phyloP scores from a whole-genome alignment of 2,113 vertebrate genomes.

The Corvus moneduloides region DNA sequence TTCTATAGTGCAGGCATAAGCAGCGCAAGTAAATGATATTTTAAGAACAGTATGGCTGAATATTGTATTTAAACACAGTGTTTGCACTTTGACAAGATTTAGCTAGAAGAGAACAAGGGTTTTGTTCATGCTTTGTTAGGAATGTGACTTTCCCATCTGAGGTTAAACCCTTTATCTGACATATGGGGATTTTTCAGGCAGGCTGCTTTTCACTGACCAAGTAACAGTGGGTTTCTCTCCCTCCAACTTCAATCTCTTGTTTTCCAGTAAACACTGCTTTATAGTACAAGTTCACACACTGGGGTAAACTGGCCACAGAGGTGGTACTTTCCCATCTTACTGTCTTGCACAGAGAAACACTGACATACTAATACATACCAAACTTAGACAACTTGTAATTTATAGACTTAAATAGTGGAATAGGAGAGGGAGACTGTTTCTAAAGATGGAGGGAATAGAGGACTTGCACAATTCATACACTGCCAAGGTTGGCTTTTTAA shows the following conservation, averaged over 20 bases:
- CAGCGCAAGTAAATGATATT: conserved; percentile 69
- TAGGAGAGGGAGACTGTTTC: conserved; percentile 44
- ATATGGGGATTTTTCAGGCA: conserved; percentile 30
- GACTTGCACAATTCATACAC: conserved; percentile 55
- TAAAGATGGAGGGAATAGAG: conserved; percentile 57
- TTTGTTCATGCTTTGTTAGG: conserved; percentile 73
- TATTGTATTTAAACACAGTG: conserved; percentile 72
- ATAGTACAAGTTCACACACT: conserved; percentile 33
- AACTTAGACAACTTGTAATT: conserved; percentile 65
- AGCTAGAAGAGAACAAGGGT: conserved; percentile 69
- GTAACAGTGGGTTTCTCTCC: conserved; percentile 22
- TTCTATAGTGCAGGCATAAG: conserved; percentile 73
- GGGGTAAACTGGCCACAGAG: conserved; percentile 20
- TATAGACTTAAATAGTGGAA: conserved; percentile 65
- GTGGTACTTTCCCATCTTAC: conserved; percentile 52
- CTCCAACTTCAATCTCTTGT: conserved; percentile 7
- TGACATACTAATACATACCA: conserved; percentile 68
- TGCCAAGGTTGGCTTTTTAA: conserved; percentile 53
- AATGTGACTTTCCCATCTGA: conserved; percentile 42
- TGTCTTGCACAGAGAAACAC: conserved; percentile 70
- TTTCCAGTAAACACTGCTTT: conserved; percentile 64
- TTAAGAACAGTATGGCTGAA: conserved; percentile 71
- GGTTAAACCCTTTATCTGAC: conserved; percentile 45
- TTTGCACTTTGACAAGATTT: conserved; percentile 67
- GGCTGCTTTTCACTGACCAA: conserved; percentile 56